phyloP scores from a whole-genome alignment of 2,888 invertebrate species.

The Drosophila buzzatii region DNA sequence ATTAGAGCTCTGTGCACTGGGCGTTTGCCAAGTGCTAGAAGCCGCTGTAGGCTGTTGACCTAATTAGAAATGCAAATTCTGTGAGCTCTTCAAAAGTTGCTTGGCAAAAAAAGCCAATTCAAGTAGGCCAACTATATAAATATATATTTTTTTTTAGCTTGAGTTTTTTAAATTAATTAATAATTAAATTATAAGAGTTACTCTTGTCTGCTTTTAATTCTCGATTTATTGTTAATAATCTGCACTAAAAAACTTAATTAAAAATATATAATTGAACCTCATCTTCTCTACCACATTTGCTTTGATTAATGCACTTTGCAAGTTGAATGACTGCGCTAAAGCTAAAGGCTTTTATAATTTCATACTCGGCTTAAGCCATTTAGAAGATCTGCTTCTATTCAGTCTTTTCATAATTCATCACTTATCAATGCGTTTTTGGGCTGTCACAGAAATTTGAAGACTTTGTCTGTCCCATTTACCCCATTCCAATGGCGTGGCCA shows the following conservation, averaged over 20 bases:
- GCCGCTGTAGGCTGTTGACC: constrained; percentile 41
- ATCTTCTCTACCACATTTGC: no score
- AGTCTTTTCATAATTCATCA: background rate
- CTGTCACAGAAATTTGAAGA: constrained; percentile 16
- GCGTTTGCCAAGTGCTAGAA: constrained; percentile 11
- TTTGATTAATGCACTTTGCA: no score
- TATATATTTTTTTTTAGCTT: background rate
- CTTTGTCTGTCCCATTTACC: constrained; percentile 24
- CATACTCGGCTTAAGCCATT: background rate
- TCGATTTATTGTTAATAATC: no score
- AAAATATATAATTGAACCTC: background rate
- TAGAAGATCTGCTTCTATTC: no score
- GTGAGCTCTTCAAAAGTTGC: background rate
- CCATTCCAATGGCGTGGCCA: constrained; percentile 26
- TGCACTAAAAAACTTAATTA: no score
- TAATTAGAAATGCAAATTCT: constrained; percentile 63
- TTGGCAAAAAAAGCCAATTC: background rate
- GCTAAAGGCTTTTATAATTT: no score
- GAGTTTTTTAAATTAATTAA: background rate
- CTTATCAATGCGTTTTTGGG: background rate
- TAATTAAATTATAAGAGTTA: background rate
- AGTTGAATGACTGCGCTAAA: background rate
- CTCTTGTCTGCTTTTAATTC: background rate
- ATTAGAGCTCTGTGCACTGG: constrained; percentile 44
- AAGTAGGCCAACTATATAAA: background rate